These are phyloP conservation scores for Apodemus speciosus DNA, from an alignment of 2,113 vertebrate genomes.

Conservation along the genomic window DNA sequence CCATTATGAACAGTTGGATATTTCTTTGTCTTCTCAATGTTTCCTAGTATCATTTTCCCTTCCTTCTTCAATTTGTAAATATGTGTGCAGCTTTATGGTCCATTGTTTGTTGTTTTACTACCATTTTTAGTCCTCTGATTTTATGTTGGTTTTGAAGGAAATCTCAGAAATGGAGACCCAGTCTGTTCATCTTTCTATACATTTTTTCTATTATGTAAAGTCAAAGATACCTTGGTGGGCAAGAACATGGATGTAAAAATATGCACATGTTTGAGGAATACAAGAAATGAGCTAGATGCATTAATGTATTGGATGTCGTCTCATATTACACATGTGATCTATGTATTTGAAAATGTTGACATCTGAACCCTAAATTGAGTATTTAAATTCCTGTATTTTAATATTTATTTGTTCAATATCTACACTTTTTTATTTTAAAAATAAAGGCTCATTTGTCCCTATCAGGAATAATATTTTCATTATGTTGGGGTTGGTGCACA, in stretches of 20 bases:
- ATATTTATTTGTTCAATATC: background rate
- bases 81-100: background rate
- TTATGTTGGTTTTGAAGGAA: background rate
- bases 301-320: background rate
- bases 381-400: background rate
- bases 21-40: background rate
- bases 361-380: background rate
- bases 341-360: background rate
- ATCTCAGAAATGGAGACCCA: background rate
- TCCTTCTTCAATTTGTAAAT: background rate
- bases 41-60: background rate
- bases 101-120: background rate
- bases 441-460: background rate
- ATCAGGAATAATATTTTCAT: background rate
- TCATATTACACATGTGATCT: background rate
- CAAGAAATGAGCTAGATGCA: background rate
- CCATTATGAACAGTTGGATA: background rate
- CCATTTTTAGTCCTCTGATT: background rate
- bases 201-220: background rate
- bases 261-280: accelerated
- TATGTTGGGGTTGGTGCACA: background rate
- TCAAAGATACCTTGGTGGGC: too few species aligned
- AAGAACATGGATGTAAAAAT: background rate
- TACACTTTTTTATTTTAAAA: background rate
- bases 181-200: background rate